Conservation (phyloP, 2,797 vertebrate genomes). For the Enteromius viviparus region DNA sequence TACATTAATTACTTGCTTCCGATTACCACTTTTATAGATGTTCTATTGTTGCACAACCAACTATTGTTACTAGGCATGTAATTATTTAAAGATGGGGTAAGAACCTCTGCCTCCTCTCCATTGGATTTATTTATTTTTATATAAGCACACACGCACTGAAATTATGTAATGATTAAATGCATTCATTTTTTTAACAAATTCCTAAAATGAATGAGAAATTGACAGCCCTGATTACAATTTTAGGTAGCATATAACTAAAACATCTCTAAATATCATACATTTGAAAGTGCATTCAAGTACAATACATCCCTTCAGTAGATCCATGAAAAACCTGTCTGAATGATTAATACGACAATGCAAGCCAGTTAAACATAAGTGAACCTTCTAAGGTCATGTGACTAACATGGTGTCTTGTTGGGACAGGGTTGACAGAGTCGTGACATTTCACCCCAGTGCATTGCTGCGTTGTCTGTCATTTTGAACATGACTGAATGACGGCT, state of each 20-base stretch:
- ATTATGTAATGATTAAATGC: not conserved
- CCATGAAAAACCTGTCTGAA: not conserved
- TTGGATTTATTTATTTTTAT: too few species aligned
- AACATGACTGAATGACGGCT: conserved; percentile 61
- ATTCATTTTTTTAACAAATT: not conserved
- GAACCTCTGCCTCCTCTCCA: too few species aligned
- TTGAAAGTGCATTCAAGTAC: not conserved
- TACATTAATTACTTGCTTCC: not conserved
- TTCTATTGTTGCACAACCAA: not conserved
- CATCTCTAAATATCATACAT: not conserved
- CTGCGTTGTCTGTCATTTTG: conserved; percentile 43
- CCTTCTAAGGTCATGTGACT: conserved; percentile 29
- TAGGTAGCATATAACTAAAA: not conserved
- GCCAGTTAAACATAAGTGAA: conserved; percentile 26
- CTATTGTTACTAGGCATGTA: not conserved
- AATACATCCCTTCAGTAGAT: not conserved
- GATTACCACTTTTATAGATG: not conserved
- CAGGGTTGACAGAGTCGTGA: conserved; percentile 30
- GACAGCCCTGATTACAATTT: not conserved
- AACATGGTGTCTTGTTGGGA: conserved; percentile 9
- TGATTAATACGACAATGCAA: conserved; percentile 23
- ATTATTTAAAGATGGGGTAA: not conserved
- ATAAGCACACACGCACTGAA: too few species aligned
- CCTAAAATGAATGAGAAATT: not conserved
- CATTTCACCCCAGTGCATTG: conserved; percentile 39